Percentiles rank a stretch among this genome's conserved stretches.
Conservation (phyloP, 2,113 vertebrate genomes). For the Saguinus imperator region DNA sequence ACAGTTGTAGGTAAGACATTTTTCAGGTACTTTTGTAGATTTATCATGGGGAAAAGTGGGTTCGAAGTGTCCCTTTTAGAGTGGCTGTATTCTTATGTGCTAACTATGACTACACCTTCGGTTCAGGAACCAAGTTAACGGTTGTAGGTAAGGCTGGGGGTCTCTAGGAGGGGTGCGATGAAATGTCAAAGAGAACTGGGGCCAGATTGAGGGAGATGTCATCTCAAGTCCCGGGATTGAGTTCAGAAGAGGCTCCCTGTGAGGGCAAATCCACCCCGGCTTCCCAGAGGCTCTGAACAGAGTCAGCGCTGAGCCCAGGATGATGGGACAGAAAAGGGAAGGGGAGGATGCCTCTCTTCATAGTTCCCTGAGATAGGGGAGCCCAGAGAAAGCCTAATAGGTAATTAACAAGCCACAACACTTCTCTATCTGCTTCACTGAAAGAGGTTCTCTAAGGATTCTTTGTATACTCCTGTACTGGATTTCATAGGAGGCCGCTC, state of each 20-base stretch:
- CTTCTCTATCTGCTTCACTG: accelerated
- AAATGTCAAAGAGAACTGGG: not conserved
- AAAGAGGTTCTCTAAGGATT: not conserved
- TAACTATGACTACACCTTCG: slow-evolving; percentile 69
- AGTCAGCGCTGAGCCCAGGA: not conserved
- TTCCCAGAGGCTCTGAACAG: not conserved
- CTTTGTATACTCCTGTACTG: not conserved
- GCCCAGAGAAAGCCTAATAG: not conserved
- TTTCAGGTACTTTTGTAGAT: not conserved
- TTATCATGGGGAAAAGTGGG: not conserved
- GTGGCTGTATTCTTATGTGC: slow-evolving; percentile 33
- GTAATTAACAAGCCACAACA: not conserved
- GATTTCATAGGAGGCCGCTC: not conserved
- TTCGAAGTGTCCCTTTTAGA: not conserved
- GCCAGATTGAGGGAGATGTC: not conserved
- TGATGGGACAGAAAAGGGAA: not conserved
- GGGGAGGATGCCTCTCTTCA: too few species aligned
- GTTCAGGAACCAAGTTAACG: slow-evolving; percentile 73
- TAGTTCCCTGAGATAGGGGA: not conserved
- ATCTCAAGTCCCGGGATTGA: accelerated
- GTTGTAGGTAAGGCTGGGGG: slow-evolving; percentile 61
- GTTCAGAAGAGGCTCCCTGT: not conserved
- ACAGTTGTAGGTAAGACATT: slow-evolving; percentile 86
- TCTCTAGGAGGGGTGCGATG: accelerated
- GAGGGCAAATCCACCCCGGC: too few species aligned